Conservation (phyloP, 1,140 invertebrate genomes). For the Druon quercuslanigerum region DNA sequence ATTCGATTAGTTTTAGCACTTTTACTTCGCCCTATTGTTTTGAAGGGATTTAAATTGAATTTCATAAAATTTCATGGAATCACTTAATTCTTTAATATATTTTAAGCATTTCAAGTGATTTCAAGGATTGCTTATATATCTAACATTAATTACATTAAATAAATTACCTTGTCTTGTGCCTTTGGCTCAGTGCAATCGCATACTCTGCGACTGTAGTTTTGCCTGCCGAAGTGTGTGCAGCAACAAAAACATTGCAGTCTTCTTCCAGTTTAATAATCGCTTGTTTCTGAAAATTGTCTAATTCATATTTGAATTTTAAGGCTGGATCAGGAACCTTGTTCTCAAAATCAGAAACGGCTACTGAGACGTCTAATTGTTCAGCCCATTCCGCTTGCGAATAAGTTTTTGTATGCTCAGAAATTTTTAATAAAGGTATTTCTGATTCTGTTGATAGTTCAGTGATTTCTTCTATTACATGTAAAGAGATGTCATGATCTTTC, state of each 20-base stretch:
- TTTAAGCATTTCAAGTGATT: not conserved
- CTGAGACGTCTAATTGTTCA: constrained; percentile 87
- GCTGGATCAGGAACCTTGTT: constrained; percentile 91
- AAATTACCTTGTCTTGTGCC: constrained; percentile 90
- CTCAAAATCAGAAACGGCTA: constrained; percentile 88
- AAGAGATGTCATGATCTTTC: constrained; percentile 11
- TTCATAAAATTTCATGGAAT: no score
- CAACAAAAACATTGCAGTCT: constrained; percentile 97
- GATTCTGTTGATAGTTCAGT: constrained; percentile 65
- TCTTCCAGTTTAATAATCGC: constrained; percentile 96
- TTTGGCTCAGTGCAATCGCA: constrained; percentile 94
- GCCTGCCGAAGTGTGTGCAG: constrained; percentile 99
- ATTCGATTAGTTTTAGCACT: no score
- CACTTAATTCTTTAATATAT: not conserved
- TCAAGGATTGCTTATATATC: not conserved
- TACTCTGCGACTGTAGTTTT: constrained; percentile 99
- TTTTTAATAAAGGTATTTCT: constrained; percentile 76
- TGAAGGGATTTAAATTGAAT: no score
- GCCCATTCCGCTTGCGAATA: constrained; percentile 85
- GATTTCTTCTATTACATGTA: constrained; percentile 59
- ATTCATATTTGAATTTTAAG: constrained; percentile 91
- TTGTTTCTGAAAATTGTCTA: constrained; percentile 98
- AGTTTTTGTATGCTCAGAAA: constrained; percentile 59
- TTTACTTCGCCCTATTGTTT: no score
- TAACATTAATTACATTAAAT: constrained; percentile 17